Percentiles rank a stretch among this genome's conserved stretches.
Conservation (phyloP, 2,113 vertebrate genomes). For the Nyctibius bracteatus region DNA sequence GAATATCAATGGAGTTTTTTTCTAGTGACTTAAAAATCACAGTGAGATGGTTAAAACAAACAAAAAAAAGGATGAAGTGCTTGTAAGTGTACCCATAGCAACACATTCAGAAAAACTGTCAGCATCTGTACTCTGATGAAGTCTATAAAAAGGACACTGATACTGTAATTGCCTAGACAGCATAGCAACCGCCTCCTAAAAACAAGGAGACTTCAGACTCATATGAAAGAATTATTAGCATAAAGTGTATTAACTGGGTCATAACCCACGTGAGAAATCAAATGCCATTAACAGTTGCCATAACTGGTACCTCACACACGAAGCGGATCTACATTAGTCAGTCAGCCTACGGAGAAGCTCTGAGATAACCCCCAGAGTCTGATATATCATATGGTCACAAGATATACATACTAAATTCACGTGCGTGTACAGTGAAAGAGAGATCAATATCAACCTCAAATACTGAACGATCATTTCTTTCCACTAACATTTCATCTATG, state of each 20-base stretch:
- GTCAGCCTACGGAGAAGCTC: neutral
- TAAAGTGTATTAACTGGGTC: neutral
- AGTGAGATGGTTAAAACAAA: neutral
- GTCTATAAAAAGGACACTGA: neutral
- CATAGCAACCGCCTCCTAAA: neutral
- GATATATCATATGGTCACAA: neutral
- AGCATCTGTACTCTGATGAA: neutral
- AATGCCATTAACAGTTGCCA: neutral
- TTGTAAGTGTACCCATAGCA: slow-evolving; percentile 1
- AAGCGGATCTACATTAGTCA: neutral
- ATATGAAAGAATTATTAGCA: neutral
- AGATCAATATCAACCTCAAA: neutral
- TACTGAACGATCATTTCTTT: neutral
- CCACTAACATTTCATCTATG: neutral
- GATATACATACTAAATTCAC: neutral
- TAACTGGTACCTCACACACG: neutral
- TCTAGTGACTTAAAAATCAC: neutral
- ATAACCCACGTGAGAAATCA: neutral
- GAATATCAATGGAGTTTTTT: neutral
- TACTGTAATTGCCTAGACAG: neutral
- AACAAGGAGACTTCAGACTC: neutral
- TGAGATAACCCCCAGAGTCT: neutral
- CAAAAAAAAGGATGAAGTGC: neutral
- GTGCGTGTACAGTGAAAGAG: neutral
- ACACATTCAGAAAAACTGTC: neutral